Evolutionary conservation across 1,140 invertebrate genomes (phyloP).

Genomic region (Musca vetustissima): DNA sequence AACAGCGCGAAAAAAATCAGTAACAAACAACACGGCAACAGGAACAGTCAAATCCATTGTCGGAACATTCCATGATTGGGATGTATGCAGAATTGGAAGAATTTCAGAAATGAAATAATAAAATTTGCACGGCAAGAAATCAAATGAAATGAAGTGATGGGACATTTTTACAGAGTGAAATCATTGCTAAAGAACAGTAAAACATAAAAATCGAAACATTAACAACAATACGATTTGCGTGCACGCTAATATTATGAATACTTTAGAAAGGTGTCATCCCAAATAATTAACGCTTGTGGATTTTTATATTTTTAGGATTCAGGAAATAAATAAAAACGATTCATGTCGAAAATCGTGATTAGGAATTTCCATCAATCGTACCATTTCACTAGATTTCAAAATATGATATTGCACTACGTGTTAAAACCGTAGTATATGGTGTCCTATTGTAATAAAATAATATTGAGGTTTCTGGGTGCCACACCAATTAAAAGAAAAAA

Average conservation of each 20-base stretch:
- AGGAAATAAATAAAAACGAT: too few species aligned
- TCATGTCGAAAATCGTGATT: too few species aligned
- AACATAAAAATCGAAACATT: neutral
- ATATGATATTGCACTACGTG: too few species aligned
- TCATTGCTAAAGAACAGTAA: neutral
- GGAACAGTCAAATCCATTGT: neutral
- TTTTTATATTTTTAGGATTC: too few species aligned
- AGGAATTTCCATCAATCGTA: too few species aligned
- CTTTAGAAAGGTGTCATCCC: too few species aligned
- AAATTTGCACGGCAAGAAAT: neutral
- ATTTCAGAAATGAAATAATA: neutral
- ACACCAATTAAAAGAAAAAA: too few species aligned
- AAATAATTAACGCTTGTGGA: too few species aligned
- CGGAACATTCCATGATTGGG: neutral
- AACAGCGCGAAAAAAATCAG: neutral
- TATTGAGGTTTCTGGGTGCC: too few species aligned
- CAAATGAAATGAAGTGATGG: constrained; percentile 2
- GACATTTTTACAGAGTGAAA: neutral
- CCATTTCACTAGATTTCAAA: too few species aligned
- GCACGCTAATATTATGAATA: neutral
- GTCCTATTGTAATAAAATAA: too few species aligned
- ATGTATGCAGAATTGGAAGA: neutral
- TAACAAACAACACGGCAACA: neutral
- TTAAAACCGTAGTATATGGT: too few species aligned
- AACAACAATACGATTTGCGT: neutral